Evolutionary conservation across 2,888 invertebrate species (phyloP).

Genomic region (Synanthedon vespiformis): DNA sequence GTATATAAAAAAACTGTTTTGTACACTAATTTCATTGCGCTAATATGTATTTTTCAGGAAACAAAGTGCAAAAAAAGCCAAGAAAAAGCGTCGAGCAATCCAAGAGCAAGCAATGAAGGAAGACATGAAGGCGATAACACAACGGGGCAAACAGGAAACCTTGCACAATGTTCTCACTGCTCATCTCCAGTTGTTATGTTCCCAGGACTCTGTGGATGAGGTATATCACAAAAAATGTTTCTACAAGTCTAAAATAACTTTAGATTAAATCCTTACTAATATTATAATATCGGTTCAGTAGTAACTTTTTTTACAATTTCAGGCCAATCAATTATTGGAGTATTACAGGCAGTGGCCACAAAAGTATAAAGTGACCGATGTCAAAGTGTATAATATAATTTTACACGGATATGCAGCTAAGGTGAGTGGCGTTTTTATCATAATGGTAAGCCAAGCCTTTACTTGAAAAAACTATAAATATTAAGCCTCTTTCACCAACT

Average conservation of each 20-base stretch:
- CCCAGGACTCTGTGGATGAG: slow-evolving; percentile 65
- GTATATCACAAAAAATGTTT: slow-evolving; percentile 16
- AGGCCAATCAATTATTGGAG: slow-evolving; percentile 55
- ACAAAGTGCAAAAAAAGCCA: slow-evolving; percentile 37
- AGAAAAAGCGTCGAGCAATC: slow-evolving; percentile 40
- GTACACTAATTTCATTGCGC: background rate
- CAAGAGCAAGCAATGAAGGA: slow-evolving; percentile 55
- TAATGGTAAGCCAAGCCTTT: too few relatives aligned
- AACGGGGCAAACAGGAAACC: slow-evolving; percentile 59
- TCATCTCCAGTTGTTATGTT: slow-evolving; percentile 77
- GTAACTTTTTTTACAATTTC: slow-evolving; percentile 13
- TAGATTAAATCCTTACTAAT: too few relatives aligned
- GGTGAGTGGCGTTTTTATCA: slow-evolving; percentile 25
- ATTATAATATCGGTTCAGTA: too few relatives aligned
- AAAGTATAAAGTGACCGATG: slow-evolving; percentile 42
- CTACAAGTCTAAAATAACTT: too few relatives aligned
- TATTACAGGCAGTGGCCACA: slow-evolving; percentile 41
- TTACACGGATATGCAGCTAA: slow-evolving; percentile 77
- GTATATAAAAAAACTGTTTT: background rate
- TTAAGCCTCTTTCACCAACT: too few relatives aligned
- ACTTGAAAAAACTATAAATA: too few relatives aligned
- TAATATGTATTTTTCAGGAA: slow-evolving; percentile 23
- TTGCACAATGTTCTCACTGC: slow-evolving; percentile 71
- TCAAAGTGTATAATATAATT: slow-evolving; percentile 76
- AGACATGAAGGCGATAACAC: slow-evolving; percentile 42